Evolutionary conservation across 1,140 invertebrate genomes (phyloP), one percentile per base, ranked within the genome.

Genomic region (Macrotrachela quadricornifera): DNA sequence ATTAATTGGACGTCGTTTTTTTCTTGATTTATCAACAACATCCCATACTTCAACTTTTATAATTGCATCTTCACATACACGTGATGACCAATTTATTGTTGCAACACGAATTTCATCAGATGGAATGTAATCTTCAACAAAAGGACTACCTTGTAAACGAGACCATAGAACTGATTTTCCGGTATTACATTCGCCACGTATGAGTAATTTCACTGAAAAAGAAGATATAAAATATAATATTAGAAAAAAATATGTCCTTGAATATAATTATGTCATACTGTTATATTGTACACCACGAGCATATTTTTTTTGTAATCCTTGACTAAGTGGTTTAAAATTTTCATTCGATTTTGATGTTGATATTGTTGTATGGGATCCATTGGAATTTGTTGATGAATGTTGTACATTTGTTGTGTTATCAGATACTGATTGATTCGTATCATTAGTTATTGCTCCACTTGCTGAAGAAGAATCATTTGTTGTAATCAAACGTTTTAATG

Each of bases 31-130:
- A 72, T 95, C 90, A 11, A 94, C 88, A 17, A 95, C 85, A 72
- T 96, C 90, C 90, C 90, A 95, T 1, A 96, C 83, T 74, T 95
- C 90, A 6, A 95, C 85, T 74, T 95, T 96, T 1, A 96, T 87
- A 58, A 95, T 14, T 83, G 86, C 21, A 30, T 30, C 21, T 30
- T 8, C 21, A 14, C 41, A 14, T 6, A 15, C 41, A 15, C 12
- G 65, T 94, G 21, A 94, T 66, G 83, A 88, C 90, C 88, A 96
- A 59, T 91, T 83, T 62, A 95, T 94, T 62, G 82, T 86, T n/a
- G 85, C 79, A 16, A 80, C 79, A 74, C 91, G 85, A 60, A 95
- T 94, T 74, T 94, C 87, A 64, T 92, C 85, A 1, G 87, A 94
- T 9, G 85, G 83, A 43, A 79, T 77, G 71, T 95, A 94, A 62